Evolutionary conservation across 1,140 invertebrate genomes (phyloP).

Genomic region (Bombus affinis): DNA sequence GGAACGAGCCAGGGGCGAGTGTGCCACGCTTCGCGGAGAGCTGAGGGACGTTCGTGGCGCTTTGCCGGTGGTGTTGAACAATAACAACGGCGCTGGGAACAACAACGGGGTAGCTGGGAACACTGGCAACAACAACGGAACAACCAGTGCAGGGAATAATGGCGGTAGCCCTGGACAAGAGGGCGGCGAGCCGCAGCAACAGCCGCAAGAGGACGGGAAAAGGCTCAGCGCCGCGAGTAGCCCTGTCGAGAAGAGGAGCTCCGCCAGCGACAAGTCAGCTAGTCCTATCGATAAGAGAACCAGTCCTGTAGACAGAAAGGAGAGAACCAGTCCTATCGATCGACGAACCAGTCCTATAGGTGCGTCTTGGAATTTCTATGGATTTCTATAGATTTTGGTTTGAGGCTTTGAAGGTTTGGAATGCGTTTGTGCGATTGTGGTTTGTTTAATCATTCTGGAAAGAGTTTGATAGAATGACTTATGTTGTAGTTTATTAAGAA

Average conservation of each 20-base stretch:
- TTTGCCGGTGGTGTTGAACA: constrained; percentile 72
- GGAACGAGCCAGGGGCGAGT: constrained; percentile 85
- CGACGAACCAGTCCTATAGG: constrained; percentile 77
- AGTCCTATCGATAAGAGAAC: constrained; percentile 78
- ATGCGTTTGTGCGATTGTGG: neutral
- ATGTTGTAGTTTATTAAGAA: too few species aligned
- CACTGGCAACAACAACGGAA: constrained; percentile 66
- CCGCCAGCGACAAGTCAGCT: constrained; percentile 79
- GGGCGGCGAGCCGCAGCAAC: constrained; percentile 60
- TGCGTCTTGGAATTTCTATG: constrained; percentile 35
- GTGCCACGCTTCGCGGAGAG: constrained; percentile 83
- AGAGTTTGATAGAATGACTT: too few species aligned
- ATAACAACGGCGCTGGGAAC: constrained; percentile 56
- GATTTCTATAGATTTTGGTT: too few species aligned
- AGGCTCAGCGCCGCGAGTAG: constrained; percentile 77
- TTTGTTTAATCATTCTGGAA: too few species aligned
- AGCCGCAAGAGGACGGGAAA: constrained; percentile 75
- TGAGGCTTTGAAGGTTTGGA: neutral
- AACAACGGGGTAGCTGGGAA: constrained; percentile 52
- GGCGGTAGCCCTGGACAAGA: constrained; percentile 64
- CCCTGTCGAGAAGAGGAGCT: constrained; percentile 79
- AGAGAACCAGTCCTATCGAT: constrained; percentile 75
- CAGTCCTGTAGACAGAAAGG: constrained; percentile 77
- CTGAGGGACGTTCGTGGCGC: constrained; percentile 80
- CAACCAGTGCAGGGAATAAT: constrained; percentile 28